Base-by-base conservation (phyloP, 2,888 invertebrate species). In the Odontomyia ornata region DNA sequence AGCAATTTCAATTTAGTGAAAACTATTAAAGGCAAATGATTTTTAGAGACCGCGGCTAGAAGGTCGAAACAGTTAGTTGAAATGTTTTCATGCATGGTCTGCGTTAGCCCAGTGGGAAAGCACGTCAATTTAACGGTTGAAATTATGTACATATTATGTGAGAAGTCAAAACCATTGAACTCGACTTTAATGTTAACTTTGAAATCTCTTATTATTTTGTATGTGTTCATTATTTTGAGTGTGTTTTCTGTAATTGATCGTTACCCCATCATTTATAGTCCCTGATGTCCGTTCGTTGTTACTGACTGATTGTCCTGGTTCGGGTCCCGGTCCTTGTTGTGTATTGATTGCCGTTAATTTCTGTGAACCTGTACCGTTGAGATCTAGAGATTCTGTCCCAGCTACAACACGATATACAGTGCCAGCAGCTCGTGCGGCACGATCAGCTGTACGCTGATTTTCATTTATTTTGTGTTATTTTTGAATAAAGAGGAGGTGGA, bases 381-480 rank as follows among this genome's bases (percentile, higher is more conserved):
- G 77, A 88, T 91, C 92, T 83, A 92, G 89, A 85, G 91, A 91
- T 89, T 93, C 93, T 81, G 93, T 93, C 85, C 91, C 91, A 82
- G 93, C 92, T 84, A 93, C 91, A 88, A 93, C 91, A 80, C 93
- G 91, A 89, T 92, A 93, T 84, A 93, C 91, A 83, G 91, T 91
- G 84, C 93, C 93, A 80, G 93, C 93, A 83, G 93, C 92, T 86
- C 93, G 90, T 83, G 93, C 93, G 88, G 93, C 91, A 86, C 92
- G 91, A 89, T 93, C 93, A 84, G 93, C 93, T 84, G 93, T 92
- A 86, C 91, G 91, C 93, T 93, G 88, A 81, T 78, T 79, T 77
- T 77, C 77, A 67, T 76, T 78, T 79, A 67, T 73, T 77, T 78
- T 75, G 73, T 69, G 13, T 77, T 47, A 73, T 65, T 76, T 79